Percentiles rank a stretch among this genome's conserved stretches.
Evolutionary conservation across 2,888 invertebrate species (phyloP).

Genomic region (Leptopilina drosophilae): DNA sequence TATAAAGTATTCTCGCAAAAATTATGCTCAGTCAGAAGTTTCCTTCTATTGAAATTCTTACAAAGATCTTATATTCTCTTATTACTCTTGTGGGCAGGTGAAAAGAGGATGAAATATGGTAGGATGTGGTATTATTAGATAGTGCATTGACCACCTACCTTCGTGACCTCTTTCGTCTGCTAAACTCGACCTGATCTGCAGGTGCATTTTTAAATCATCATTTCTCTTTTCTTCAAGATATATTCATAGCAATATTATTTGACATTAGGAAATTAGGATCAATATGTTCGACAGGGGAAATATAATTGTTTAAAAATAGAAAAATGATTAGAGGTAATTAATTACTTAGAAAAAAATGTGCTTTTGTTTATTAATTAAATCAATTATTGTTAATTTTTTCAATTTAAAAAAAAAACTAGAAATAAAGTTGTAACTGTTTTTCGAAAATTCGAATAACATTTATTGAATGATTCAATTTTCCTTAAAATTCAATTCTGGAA

Average conservation of each 20-base stretch:
- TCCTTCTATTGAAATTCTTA: neutral
- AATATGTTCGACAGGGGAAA: too few species aligned
- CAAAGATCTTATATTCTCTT: constrained; percentile 11
- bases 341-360: too few species aligned
- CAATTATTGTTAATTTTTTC: too few species aligned
- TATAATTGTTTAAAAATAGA: too few species aligned
- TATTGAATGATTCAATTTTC: too few species aligned
- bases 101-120: constrained; percentile 18
- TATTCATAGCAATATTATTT: neutral
- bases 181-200: constrained; percentile 11
- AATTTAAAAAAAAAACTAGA: too few species aligned
- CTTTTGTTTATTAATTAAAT: too few species aligned
- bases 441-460: too few species aligned
- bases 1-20: neutral
- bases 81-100: constrained; percentile 7
- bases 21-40: neutral
- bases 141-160: constrained; percentile 43
- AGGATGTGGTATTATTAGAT: constrained; percentile 43
- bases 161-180: constrained; percentile 18
- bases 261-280: neutral
- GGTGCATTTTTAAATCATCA: constrained; percentile 13
- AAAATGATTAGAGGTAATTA: too few species aligned
- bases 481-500: too few species aligned
- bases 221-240: neutral
- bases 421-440: too few species aligned